Conservation (phyloP, 2,797 vertebrate genomes). For the Myotis myotis region DNA sequence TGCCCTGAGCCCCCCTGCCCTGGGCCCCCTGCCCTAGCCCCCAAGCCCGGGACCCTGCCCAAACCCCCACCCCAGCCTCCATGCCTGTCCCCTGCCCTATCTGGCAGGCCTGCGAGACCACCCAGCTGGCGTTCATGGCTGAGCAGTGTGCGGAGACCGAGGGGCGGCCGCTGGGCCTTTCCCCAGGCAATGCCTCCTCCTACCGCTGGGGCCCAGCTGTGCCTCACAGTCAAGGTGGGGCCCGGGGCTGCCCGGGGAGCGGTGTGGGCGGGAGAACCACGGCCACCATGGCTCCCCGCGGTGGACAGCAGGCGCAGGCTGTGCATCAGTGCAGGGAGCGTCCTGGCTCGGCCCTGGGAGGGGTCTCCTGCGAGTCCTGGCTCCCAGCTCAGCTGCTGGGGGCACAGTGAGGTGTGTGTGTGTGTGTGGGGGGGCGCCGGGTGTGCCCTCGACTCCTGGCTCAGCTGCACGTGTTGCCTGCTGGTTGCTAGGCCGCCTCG, state of each 20-base stretch:
- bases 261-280: neutral
- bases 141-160: conserved; percentile 93
- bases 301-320: neutral
- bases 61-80: too few species aligned
- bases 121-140: conserved; percentile 93
- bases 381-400: neutral
- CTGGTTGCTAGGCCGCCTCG: accelerated
- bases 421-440: accelerated
- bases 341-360: neutral
- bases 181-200: conserved; percentile 81
- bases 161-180: conserved; percentile 86
- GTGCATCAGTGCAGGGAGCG: too few species aligned
- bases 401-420: neutral
- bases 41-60: too few species aligned
- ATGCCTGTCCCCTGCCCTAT: neutral
- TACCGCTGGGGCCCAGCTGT: conserved; percentile 92
- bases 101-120: conserved; percentile 86
- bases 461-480: accelerated
- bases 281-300: neutral
- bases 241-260: neutral
- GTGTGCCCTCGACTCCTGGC: accelerated
- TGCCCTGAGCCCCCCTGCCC: neutral
- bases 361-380: neutral
- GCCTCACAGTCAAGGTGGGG: conserved; percentile 88
- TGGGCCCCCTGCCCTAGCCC: too few species aligned